These are phyloP conservation scores for Phylloscopus collybita DNA, from an alignment of 2,797 vertebrate species.

Conservation along the genomic window DNA sequence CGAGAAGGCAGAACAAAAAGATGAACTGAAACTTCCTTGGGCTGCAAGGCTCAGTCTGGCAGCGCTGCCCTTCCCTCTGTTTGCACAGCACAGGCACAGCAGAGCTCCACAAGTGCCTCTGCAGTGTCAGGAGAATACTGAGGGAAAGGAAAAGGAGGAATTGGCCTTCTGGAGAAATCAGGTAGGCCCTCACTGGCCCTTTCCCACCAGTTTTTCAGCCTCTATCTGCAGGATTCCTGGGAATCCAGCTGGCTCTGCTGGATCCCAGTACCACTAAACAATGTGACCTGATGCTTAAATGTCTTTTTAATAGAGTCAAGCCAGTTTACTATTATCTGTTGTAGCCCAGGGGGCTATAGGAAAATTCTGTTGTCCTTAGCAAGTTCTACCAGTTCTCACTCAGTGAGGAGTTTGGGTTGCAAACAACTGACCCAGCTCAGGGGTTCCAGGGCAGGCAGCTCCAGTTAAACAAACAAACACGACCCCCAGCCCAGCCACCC, in stretches of 20 bases:
- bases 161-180: neutral
- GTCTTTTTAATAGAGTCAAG: slow-evolving; percentile 21
- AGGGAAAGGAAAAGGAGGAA: neutral
- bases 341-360: slow-evolving; percentile 65
- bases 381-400: slow-evolving; percentile 73
- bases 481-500: neutral
- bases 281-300: neutral
- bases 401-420: slow-evolving; percentile 57
- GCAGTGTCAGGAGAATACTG: neutral
- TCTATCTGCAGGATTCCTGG: neutral
- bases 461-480: slow-evolving; percentile 46
- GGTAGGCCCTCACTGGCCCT: neutral
- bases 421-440: slow-evolving; percentile 63
- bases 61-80: neutral
- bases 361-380: slow-evolving; percentile 71
- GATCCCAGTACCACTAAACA: neutral
- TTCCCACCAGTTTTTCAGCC: neutral
- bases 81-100: neutral
- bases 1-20: neutral
- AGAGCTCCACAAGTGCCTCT: neutral
- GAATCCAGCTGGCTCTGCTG: neutral
- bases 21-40: neutral
- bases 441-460: slow-evolving; percentile 44
- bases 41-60: neutral
- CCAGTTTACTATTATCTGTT: slow-evolving; percentile 52